phyloP scores from a whole-genome alignment of 2,797 vertebrate species.

The Anableps anableps region DNA sequence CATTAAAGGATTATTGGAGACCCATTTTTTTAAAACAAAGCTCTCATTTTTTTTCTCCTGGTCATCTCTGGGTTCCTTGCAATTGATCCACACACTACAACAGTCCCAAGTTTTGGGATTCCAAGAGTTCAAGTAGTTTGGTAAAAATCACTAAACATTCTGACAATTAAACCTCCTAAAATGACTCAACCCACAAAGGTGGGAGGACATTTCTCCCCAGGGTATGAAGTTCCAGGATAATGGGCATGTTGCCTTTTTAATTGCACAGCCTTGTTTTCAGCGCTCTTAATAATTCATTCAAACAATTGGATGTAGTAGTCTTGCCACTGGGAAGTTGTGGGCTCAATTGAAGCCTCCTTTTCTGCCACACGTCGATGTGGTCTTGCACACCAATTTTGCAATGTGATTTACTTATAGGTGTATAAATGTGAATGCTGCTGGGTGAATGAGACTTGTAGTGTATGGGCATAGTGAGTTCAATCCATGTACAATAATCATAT shows the following conservation, averaged over 20 bases:
- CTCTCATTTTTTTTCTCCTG: not conserved
- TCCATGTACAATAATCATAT: not conserved
- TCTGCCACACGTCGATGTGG: not conserved
- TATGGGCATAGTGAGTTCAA: not conserved
- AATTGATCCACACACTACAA: not conserved
- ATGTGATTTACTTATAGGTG: not conserved
- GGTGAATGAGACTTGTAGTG: not conserved
- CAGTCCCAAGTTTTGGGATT: not conserved
- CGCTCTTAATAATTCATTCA: not conserved
- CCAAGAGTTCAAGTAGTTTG: not conserved
- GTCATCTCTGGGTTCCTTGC: not conserved
- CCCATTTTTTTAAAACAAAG: not conserved
- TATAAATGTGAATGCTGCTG: not conserved
- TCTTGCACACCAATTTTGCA: not conserved
- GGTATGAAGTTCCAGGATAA: not conserved
- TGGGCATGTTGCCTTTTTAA: not conserved
- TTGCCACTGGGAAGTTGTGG: not conserved
- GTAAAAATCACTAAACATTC: not conserved
- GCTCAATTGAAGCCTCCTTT: not conserved
- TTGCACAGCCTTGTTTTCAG: not conserved
- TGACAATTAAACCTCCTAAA: not conserved
- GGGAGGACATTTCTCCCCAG: not conserved
- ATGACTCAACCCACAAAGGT: not conserved
- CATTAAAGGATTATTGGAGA: not conserved
- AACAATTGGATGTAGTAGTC: not conserved